Conservation (phyloP, 2,797 vertebrate species). For the Crocidura indochinensis region DNA sequence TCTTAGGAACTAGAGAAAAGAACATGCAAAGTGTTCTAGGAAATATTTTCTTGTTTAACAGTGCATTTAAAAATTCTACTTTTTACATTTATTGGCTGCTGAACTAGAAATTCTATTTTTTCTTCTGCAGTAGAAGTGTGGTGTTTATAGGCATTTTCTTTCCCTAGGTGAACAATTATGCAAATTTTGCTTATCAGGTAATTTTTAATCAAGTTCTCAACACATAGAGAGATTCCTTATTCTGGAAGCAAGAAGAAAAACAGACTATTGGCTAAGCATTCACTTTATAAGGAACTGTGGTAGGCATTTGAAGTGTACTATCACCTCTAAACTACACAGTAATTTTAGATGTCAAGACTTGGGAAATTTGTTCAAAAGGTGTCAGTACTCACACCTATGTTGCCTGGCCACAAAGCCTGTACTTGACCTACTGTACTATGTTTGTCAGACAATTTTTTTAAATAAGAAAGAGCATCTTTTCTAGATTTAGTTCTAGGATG, state of each 20-base stretch:
- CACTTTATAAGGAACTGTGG: neutral
- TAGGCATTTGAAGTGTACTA: neutral
- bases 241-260: neutral
- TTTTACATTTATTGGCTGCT: neutral
- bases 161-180: neutral
- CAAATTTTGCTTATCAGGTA: constrained; percentile 17
- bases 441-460: neutral
- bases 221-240: neutral
- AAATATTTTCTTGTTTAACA: neutral
- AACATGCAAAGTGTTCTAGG: constrained; percentile 30
- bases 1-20: constrained; percentile 53
- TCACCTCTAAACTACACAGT: neutral
- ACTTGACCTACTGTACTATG: too few species aligned
- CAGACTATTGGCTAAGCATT: neutral
- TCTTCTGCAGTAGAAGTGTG: neutral
- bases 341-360: constrained; percentile 7
- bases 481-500: neutral
- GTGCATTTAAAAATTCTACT: neutral
- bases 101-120: neutral
- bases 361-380: neutral
- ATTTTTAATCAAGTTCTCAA: constrained; percentile 14
- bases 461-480: neutral
- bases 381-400: neutral
- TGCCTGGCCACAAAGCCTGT: neutral
- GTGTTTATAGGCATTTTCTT: neutral